Evolutionary conservation across 2,888 invertebrate species (phyloP).

Genomic region (Creontiades dilutus): DNA sequence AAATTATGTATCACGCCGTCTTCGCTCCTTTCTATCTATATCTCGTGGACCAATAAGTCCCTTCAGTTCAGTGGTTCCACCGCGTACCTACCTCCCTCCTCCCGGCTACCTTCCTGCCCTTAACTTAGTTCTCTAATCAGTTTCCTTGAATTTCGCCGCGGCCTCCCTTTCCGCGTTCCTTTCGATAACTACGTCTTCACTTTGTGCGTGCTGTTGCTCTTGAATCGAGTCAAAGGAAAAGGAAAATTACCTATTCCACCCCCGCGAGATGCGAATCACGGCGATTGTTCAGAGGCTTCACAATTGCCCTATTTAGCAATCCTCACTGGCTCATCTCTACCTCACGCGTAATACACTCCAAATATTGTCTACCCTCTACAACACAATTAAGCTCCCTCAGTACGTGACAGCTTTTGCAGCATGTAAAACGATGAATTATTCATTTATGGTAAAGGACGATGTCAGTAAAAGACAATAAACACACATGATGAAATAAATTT

Average conservation of each 20-base stretch:
- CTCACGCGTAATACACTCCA: no score
- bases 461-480: no score
- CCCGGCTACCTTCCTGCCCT: background rate
- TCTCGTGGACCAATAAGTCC: slow-evolving; percentile 2
- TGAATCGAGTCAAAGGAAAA: background rate
- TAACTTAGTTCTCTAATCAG: slow-evolving; percentile 39
- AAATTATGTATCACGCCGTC: slow-evolving; percentile 47
- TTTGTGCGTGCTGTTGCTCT: slow-evolving; percentile 12
- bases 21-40: background rate
- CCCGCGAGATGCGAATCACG: background rate
- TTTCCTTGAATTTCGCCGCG: background rate
- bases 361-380: no score
- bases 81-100: background rate
- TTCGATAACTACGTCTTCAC: slow-evolving; percentile 26
- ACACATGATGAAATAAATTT: no score
- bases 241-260: slow-evolving; percentile 12
- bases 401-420: no score
- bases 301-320: no score
- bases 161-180: background rate
- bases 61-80: background rate
- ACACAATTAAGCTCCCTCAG: no score
- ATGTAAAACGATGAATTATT: no score
- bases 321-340: no score
- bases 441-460: no score
- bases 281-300: background rate